A percentile compares a stretch with the other conserved stretches of the same genome.
These are phyloP conservation scores for Macaria notata DNA, from an alignment of 2,888 invertebrate species.

Conservation along the genomic window DNA sequence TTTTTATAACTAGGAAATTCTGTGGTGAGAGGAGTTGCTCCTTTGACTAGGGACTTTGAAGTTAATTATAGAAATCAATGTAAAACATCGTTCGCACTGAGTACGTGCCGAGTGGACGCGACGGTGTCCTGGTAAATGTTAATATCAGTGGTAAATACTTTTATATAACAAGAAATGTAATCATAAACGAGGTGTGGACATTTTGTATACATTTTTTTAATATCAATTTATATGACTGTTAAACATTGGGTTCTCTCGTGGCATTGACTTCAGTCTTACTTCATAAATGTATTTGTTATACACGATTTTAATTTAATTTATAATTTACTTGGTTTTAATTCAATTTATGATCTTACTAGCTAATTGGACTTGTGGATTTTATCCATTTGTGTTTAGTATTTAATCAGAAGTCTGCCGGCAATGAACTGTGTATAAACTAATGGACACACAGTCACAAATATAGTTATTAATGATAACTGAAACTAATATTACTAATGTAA, in stretches of 20 bases:
- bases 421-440: too few species aligned
- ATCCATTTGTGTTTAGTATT: too few species aligned
- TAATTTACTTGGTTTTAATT: too few species aligned
- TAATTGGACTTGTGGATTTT: too few species aligned
- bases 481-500: too few species aligned
- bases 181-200: slow-evolving; percentile 71
- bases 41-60: slow-evolving; percentile 68
- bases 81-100: slow-evolving; percentile 56
- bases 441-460: too few species aligned
- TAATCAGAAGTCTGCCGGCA: too few species aligned
- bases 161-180: slow-evolving; percentile 75
- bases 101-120: slow-evolving; percentile 62
- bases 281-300: slow-evolving; percentile 16
- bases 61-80: slow-evolving; percentile 53
- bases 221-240: slow-evolving; percentile 64
- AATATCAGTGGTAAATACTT: slow-evolving; percentile 67
- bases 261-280: slow-evolving; percentile 62
- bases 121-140: slow-evolving; percentile 58
- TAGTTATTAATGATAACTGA: too few species aligned
- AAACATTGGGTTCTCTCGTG: slow-evolving; percentile 73
- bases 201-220: slow-evolving; percentile 78
- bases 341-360: too few species aligned
- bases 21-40: slow-evolving; percentile 81
- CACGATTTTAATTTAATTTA: too few species aligned
- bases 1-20: slow-evolving; percentile 79